Conservation (phyloP, 2,113 vertebrate species). For the Apodemus speciosus region DNA sequence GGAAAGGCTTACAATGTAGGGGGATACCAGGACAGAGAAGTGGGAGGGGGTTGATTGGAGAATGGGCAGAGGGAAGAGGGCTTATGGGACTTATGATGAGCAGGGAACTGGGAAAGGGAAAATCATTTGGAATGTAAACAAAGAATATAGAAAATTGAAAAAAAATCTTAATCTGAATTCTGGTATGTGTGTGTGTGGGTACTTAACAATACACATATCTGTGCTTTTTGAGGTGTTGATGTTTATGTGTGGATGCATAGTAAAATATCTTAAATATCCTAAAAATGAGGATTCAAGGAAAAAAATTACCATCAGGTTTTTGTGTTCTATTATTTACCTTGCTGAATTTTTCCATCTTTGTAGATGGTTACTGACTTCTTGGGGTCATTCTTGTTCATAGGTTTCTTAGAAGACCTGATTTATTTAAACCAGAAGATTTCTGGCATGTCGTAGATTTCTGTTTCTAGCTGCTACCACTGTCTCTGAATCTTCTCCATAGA, state of each 20-base stretch:
- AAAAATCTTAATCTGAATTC: neutral
- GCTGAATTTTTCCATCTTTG: neutral
- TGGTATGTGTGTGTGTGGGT: neutral
- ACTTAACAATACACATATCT: too few relatives aligned
- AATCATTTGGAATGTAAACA: too few relatives aligned
- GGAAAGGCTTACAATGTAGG: too few relatives aligned
- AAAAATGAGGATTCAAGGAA: neutral
- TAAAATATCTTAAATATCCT: neutral
- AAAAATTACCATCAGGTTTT: neutral
- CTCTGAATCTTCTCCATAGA: neutral
- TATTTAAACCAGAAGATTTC: neutral
- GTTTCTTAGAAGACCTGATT: neutral
- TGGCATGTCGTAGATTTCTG: neutral
- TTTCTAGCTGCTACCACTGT: neutral
- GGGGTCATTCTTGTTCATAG: accelerated
- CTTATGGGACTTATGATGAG: too few relatives aligned
- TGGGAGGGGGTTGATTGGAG: too few relatives aligned
- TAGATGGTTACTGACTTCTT: neutral
- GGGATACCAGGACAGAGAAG: too few relatives aligned
- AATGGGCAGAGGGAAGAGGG: too few relatives aligned
- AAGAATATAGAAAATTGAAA: too few relatives aligned
- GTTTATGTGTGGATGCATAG: neutral
- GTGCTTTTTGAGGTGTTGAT: neutral
- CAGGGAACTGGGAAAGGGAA: too few relatives aligned
- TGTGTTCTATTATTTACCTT: neutral